Evolutionary conservation across 1,140 invertebrate species (phyloP).

Genomic region (Steinernema khuongi): DNA sequence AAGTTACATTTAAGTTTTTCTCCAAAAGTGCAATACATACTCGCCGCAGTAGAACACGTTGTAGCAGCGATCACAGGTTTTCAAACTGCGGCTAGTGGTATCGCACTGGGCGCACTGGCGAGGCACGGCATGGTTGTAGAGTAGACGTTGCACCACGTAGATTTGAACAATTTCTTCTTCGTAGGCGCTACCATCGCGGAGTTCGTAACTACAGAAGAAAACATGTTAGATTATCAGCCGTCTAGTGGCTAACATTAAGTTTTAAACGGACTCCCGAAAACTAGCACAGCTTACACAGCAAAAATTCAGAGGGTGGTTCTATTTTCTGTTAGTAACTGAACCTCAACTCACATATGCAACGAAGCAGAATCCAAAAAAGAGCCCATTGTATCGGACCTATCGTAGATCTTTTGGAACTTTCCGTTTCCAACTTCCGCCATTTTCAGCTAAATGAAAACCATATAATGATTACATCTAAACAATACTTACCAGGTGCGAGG

Average conservation of each 20-base stretch:
- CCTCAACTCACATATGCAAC: background rate
- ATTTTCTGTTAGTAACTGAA: too few species aligned
- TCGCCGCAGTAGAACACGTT: conserved; percentile 40
- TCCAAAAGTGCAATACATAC: conserved; percentile 10
- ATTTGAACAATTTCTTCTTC: conserved; percentile 36
- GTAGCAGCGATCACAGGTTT: conserved; percentile 39
- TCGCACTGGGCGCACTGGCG: background rate
- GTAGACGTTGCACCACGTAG: conserved; percentile 29
- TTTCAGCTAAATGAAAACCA: conserved; percentile 51
- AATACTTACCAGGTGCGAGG: conserved; percentile 34
- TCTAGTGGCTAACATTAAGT: too few species aligned
- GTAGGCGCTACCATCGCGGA: conserved; percentile 26
- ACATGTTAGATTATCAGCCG: too few species aligned
- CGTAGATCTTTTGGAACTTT: conserved; percentile 44
- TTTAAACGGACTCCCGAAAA: too few species aligned
- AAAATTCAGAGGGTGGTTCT: too few species aligned
- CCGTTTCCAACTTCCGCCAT: conserved; percentile 49
- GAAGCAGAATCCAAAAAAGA: conserved; percentile 15
- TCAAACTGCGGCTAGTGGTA: conserved; percentile 8
- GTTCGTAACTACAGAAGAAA: conserved; percentile 39
- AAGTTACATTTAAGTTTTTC: conserved; percentile 17
- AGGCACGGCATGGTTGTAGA: conserved; percentile 18
- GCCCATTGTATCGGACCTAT: background rate
- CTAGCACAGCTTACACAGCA: too few species aligned
- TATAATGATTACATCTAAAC: conserved; percentile 55